Conservation (phyloP, 2,797 vertebrate species). For the Anableps anableps region DNA sequence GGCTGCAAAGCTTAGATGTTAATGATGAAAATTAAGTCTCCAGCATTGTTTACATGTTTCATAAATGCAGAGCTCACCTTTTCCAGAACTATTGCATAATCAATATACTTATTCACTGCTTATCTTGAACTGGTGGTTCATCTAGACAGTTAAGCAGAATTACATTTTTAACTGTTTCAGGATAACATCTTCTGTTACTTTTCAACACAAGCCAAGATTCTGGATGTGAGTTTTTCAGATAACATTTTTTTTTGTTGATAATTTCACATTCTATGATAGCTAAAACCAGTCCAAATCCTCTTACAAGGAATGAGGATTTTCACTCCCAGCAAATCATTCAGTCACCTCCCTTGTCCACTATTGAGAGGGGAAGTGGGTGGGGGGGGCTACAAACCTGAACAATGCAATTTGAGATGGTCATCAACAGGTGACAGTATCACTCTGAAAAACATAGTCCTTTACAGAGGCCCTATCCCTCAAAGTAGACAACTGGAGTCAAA, state of each 20-base stretch:
- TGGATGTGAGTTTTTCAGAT: not conserved
- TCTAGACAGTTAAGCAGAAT: not conserved
- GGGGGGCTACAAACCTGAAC: not conserved
- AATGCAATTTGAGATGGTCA: not conserved
- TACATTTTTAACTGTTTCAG: not conserved
- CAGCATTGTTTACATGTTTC: slow-evolving; percentile 5
- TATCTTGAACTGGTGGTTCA: slow-evolving; percentile 7
- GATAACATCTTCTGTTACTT: not conserved
- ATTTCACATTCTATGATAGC: too few species aligned
- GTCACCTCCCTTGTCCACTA: not conserved
- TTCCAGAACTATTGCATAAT: slow-evolving; percentile 9
- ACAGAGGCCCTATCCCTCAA: not conserved
- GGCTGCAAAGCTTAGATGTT: slow-evolving; percentile 18
- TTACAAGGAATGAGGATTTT: not conserved
- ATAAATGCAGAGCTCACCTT: not conserved
- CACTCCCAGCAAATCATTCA: not conserved
- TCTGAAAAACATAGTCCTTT: not conserved
- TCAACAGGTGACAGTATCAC: not conserved
- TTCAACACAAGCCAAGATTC: not conserved
- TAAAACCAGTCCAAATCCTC: not conserved
- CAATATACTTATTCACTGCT: slow-evolving; percentile 1
- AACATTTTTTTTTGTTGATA: too few species aligned
- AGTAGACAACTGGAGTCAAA: not conserved
- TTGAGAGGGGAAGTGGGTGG: too few species aligned
- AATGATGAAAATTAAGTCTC: slow-evolving; percentile 14